phyloP scores from a whole-genome alignment of 2,797 vertebrate genomes.

The Vespertilio murinus region DNA sequence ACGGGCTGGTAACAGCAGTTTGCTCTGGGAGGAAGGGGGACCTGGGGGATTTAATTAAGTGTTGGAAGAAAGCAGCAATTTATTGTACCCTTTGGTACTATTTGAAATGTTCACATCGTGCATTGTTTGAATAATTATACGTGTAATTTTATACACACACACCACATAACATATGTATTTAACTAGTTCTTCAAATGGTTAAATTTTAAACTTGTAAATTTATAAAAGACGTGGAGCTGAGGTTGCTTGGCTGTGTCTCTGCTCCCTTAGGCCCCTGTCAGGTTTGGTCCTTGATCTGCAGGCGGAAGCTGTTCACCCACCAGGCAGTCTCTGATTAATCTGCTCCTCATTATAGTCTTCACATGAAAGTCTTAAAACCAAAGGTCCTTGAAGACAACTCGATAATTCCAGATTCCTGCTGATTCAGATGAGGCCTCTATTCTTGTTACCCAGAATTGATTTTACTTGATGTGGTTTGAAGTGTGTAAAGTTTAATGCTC shows the following conservation, averaged over 20 bases:
- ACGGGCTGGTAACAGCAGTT: not conserved
- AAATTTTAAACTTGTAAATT: not conserved
- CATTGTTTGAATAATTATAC: not conserved
- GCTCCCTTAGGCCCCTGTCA: not conserved
- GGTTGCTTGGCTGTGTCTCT: not conserved
- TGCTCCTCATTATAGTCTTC: not conserved
- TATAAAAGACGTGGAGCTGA: not conserved
- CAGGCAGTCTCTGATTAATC: not conserved
- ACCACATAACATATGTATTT: not conserved
- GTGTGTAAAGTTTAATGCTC: slow-evolving; percentile 50
- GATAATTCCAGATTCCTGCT: slow-evolving; percentile 27
- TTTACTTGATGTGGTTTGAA: slow-evolving; percentile 23
- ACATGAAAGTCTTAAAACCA: slow-evolving; percentile 11
- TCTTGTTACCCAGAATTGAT: slow-evolving; percentile 51
- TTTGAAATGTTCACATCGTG: not conserved
- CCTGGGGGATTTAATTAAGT: not conserved
- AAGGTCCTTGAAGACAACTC: slow-evolving; percentile 24
- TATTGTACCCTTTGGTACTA: not conserved
- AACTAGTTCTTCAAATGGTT: not conserved
- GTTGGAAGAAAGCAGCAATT: not conserved
- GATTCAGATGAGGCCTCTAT: slow-evolving; percentile 33
- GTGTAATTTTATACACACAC: not conserved
- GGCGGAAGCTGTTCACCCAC: not conserved
- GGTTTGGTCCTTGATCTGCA: not conserved
- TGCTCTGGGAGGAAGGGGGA: too few species aligned